Evolutionary conservation across 2,113 vertebrate genomes (phyloP).

Genomic region (Dryoscopus gambensis): DNA sequence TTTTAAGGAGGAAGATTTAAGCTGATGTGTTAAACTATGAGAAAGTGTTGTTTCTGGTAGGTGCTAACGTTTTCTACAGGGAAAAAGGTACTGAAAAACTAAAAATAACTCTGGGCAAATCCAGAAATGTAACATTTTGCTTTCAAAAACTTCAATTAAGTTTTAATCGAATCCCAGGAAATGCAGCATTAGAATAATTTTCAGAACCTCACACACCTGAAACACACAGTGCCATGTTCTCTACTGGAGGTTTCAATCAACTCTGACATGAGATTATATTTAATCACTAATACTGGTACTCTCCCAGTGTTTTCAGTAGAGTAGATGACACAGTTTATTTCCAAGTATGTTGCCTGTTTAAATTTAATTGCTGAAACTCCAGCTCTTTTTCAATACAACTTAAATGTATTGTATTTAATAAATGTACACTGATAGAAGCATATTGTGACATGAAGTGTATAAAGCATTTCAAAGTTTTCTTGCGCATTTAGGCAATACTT

Average conservation of each 20-base stretch:
- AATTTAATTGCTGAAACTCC: neutral
- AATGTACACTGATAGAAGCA: neutral
- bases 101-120: neutral
- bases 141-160: neutral
- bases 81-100: neutral
- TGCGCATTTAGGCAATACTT: neutral
- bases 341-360: neutral
- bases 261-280: neutral
- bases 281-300: neutral
- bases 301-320: neutral
- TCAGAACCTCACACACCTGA: neutral
- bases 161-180: neutral
- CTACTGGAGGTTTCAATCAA: neutral
- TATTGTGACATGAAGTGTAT: neutral
- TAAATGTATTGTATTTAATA: neutral
- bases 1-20: neutral
- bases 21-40: neutral
- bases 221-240: neutral
- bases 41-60: neutral
- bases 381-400: neutral
- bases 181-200: neutral
- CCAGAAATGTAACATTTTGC: neutral
- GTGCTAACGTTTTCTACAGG: neutral
- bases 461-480: neutral
- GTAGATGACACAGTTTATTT: neutral